Conservation (phyloP, 92 coral and sea anemone genomes). For the Umimayanthus chanpuru region DNA sequence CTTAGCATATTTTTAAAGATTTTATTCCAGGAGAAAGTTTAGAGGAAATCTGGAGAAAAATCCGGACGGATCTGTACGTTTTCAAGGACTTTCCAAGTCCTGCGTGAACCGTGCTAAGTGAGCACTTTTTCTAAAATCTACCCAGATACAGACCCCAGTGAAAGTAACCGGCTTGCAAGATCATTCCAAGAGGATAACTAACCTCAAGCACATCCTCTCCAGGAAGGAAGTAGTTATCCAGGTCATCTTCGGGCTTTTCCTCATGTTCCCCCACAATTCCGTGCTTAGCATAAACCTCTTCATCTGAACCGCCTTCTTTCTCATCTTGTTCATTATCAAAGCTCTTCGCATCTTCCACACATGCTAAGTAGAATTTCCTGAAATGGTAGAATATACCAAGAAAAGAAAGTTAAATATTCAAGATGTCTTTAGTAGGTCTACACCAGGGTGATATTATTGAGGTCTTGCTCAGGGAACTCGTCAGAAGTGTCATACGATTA, state of each 20-base stretch:
- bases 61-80: neutral
- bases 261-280: conserved; percentile 70
- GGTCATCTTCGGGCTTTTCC: conserved; percentile 81
- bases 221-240: conserved; percentile 78
- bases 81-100: neutral
- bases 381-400: neutral
- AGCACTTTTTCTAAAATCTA: too few relatives aligned
- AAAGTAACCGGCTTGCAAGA: neutral
- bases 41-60: too few relatives aligned
- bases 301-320: conserved; percentile 52
- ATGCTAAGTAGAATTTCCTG: conserved; percentile 87
- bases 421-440: too few relatives aligned
- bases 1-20: neutral
- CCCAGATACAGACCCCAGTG: neutral
- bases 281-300: conserved; percentile 76
- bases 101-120: neutral
- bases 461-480: too few relatives aligned
- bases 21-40: too few relatives aligned
- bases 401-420: too few relatives aligned
- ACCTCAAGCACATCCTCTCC: conserved; percentile 91
- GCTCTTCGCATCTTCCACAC: conserved; percentile 71
- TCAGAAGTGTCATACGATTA: too few relatives aligned
- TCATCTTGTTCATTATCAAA: conserved; percentile 68
- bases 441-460: too few relatives aligned
- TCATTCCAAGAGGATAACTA: neutral